A percentile compares a stretch with the other conserved stretches of the same genome.
These are phyloP conservation scores for Sebastes elongatus DNA, from an alignment of 2,797 vertebrate species.

Conservation along the genomic window DNA sequence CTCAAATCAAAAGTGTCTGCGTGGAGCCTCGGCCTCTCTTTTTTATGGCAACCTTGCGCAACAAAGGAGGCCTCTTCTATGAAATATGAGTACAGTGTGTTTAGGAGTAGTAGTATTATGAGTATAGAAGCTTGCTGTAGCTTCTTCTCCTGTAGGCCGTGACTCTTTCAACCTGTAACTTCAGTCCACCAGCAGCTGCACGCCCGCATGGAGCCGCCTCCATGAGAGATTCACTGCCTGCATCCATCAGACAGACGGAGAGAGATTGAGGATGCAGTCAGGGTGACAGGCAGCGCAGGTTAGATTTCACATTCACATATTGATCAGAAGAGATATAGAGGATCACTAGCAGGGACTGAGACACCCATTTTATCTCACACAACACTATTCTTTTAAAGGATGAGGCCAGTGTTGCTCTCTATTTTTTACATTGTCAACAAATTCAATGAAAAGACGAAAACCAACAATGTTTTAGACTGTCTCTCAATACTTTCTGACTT, in stretches of 20 bases:
- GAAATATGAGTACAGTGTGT: background rate
- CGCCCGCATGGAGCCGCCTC: conserved; percentile 75
- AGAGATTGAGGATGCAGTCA: conserved; percentile 30
- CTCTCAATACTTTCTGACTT: too few relatives aligned
- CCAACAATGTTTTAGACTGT: background rate
- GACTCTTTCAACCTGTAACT: conserved; percentile 81
- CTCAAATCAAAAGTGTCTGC: conserved; percentile 27
- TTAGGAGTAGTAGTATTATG: background rate
- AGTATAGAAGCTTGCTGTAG: background rate
- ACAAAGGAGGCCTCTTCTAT: conserved; percentile 40
- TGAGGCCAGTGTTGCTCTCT: background rate
- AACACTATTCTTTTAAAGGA: background rate
- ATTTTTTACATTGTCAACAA: background rate
- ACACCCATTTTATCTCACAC: background rate
- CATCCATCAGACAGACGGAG: conserved; percentile 49
- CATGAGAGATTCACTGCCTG: conserved; percentile 51
- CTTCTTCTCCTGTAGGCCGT: conserved; percentile 31
- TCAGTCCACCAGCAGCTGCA: conserved; percentile 83
- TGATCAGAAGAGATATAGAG: conserved; percentile 31
- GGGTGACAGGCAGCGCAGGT: conserved; percentile 34
- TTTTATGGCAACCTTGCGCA: background rate
- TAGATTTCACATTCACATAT: conserved; percentile 52
- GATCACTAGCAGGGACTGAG: conserved; percentile 1
- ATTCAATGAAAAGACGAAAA: background rate
- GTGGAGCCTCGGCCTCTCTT: background rate